Percentiles rank a stretch among this genome's conserved stretches.
These are phyloP conservation scores for Alentia gelatinosa DNA, from an alignment of 2,888 invertebrate species.

Conservation along the genomic window DNA sequence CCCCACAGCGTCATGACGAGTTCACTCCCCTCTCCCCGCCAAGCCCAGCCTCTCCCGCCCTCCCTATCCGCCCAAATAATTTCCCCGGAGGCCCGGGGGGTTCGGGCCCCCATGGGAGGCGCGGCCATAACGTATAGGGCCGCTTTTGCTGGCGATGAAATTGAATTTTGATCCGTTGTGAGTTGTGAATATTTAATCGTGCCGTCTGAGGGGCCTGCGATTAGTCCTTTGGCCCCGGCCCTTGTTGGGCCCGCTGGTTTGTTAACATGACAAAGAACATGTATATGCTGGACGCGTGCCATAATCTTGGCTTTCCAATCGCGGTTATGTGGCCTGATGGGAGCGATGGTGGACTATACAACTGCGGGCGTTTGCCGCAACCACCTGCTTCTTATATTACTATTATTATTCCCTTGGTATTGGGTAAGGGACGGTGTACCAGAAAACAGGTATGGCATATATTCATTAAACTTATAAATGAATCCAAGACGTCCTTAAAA, in stretches of 20 bases:
- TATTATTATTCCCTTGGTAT: background rate
- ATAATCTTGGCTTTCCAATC: constrained; percentile 43
- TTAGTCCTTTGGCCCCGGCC: background rate
- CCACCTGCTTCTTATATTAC: background rate
- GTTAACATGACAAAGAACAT: constrained; percentile 18
- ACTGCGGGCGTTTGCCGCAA: background rate
- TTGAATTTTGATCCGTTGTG: constrained; percentile 18
- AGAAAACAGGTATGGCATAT: too few relatives aligned
- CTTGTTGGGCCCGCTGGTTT: background rate
- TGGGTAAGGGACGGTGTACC: too few relatives aligned
- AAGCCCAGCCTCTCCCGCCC: background rate
- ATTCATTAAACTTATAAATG: too few relatives aligned
- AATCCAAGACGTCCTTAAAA: too few relatives aligned
- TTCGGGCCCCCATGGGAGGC: background rate
- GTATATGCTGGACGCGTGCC: background rate
- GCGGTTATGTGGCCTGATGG: background rate
- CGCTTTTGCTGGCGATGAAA: background rate
- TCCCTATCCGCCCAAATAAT: background rate
- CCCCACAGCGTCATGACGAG: background rate
- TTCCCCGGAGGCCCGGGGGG: constrained; percentile 15
- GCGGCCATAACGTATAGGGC: background rate
- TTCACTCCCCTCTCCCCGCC: background rate
- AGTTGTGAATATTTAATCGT: constrained; percentile 5
- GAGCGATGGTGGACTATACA: background rate
- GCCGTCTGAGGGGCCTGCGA: background rate